Base-by-base conservation (phyloP, 2,113 vertebrate genomes). In the Phainopepla nitens region DNA sequence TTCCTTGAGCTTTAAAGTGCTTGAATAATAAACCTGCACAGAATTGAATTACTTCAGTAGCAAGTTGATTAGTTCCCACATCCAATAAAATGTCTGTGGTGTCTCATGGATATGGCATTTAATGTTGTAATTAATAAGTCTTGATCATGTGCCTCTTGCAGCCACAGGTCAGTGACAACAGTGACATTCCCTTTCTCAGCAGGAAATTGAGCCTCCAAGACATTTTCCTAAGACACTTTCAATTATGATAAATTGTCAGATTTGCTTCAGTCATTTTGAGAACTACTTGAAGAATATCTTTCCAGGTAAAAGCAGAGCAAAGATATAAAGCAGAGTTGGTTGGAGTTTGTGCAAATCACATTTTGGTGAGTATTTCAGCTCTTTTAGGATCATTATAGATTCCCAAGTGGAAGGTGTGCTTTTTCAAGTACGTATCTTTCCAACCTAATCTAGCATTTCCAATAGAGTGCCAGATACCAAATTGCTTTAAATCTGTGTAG, bases 51-150 rank as follows among this genome's bases (percentile, higher is more conserved):
- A 90, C 88, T 94, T 92, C 94, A 81, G 89, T 94, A 91, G 81
- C 76, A 91, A 96, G 91, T 81, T 95, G 95, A 95, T 96, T 96
- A 92, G 92, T 95, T 94, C 78, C 90, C 79, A 88, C 92, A 94
- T 90, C 93, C 85, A 95, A 89, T 93, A 93, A 95, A 97, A 95
- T 87, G 77, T 89, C 94, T 89, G 33, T 58, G 53, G 70, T 94
- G 94, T 92, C 80, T 87, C 82, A 87, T 81, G 83, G 77, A 97
- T 89, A 97, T 93, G 88, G 94, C 94, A 96, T 96, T 95, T 95
- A 90, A 95, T 87, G 57, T 70, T 93, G 89, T 96, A 98, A 95
- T 97, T 95, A 97, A 91, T 96, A 97, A 94, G 58, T 89, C 73
- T 93, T 86, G 80, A 93, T 94, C 90, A 65, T 91, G 82, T 95